These are phyloP conservation scores for Pimephales promelas DNA, from an alignment of 2,113 vertebrate genomes.

Conservation along the genomic window DNA sequence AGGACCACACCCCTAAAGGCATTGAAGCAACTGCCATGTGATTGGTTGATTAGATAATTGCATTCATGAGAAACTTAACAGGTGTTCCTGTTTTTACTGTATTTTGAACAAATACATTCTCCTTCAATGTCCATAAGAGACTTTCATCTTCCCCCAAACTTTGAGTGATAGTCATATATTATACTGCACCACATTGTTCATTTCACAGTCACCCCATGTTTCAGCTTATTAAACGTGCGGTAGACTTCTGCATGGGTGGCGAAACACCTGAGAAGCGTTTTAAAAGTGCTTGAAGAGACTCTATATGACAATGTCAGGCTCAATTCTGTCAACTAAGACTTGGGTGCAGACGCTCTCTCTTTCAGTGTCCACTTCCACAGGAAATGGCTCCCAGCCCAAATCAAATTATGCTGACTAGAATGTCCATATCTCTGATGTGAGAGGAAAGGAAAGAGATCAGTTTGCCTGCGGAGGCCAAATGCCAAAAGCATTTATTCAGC, in stretches of 20 bases:
- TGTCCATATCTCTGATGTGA: constrained; percentile 36
- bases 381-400: constrained; percentile 44
- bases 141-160: no score
- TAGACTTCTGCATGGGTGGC: neutral
- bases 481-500: constrained; percentile 36
- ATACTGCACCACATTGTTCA: neutral
- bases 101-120: no score
- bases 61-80: no score
- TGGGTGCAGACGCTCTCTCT: constrained; percentile 29
- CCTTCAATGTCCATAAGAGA: no score
- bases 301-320: constrained; percentile 18
- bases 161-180: no score
- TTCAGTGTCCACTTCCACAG: constrained; percentile 35
- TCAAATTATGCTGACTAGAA: constrained; percentile 46
- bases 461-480: constrained; percentile 3
- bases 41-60: no score
- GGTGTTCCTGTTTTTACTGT: no score
- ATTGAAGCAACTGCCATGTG: no score
- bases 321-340: neutral
- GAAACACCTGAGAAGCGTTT: constrained; percentile 16
- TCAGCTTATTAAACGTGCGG: neutral
- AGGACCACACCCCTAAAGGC: no score
- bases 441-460: constrained; percentile 25
- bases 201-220: neutral
- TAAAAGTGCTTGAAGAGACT: neutral